phyloP scores from a whole-genome alignment of 2,797 vertebrate genomes.

The Gadopsis bispinosus region DNA sequence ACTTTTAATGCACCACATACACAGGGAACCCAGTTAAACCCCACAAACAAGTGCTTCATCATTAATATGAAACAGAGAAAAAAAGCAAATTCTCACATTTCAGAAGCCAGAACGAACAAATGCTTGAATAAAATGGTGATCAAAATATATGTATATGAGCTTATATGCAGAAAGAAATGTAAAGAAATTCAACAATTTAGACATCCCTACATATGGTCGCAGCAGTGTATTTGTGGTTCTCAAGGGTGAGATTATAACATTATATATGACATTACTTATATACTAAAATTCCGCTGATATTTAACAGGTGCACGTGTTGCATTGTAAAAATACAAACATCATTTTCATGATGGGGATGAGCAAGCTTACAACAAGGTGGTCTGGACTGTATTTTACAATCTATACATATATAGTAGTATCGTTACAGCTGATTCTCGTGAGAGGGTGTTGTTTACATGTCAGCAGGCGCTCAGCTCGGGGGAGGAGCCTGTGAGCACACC shows the following conservation, averaged over 20 bases:
- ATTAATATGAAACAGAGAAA: slow-evolving; percentile 5
- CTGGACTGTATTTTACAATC: not conserved
- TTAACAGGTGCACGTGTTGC: not conserved
- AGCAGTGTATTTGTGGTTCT: not conserved
- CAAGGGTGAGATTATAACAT: not conserved
- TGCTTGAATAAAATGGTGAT: not conserved
- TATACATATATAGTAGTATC: not conserved
- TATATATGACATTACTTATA: not conserved
- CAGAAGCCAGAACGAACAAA: not conserved
- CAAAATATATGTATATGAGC: not conserved
- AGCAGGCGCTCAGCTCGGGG: slow-evolving; percentile 39
- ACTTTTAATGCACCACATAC: too few species aligned
- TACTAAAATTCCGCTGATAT: not conserved
- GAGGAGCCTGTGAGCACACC: slow-evolving; percentile 52
- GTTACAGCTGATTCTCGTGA: not conserved
- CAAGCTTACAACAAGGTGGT: not conserved
- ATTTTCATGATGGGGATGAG: not conserved
- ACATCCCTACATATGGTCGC: not conserved
- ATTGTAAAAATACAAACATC: not conserved
- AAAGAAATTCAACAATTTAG: not conserved
- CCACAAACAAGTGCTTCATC: too few species aligned
- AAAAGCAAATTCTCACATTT: not conserved
- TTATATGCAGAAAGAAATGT: not conserved
- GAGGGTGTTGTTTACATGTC: not conserved
- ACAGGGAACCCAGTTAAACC: too few species aligned